These are phyloP conservation scores for Heliconius ismenius DNA, from an alignment of 2,888 invertebrate species.

Conservation along the genomic window DNA sequence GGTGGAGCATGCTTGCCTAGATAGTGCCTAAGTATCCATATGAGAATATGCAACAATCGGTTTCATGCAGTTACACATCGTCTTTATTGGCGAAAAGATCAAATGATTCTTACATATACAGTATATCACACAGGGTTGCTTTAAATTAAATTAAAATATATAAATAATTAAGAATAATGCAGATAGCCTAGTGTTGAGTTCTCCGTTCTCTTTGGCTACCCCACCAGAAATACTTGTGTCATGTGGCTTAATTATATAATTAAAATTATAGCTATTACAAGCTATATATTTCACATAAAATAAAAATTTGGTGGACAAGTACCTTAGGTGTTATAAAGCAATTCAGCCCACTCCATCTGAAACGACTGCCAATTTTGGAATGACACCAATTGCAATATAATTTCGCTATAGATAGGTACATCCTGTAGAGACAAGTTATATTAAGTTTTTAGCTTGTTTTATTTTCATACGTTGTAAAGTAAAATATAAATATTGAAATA, in stretches of 20 bases:
- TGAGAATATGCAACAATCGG: no score
- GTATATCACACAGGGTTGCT: no score
- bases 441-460: background rate
- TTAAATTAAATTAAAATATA: no score
- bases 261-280: background rate
- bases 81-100: no score
- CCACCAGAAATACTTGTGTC: no score
- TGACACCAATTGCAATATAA: constrained; percentile 28
- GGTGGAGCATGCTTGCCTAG: no score
- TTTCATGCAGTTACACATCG: no score
- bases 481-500: background rate
- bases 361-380: constrained; percentile 27
- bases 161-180: no score
- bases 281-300: background rate
- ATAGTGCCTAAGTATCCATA: no score
- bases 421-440: constrained; percentile 14
- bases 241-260: background rate
- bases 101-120: no score
- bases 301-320: constrained; percentile 6
- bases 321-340: constrained; percentile 13
- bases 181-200: no score
- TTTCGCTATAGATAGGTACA: constrained; percentile 17
- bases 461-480: background rate
- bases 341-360: constrained; percentile 26
- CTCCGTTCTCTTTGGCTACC: no score